Evolutionary conservation across 2,797 vertebrate genomes (phyloP), one percentile per base, ranked within the genome.

Genomic region (Masticophis lateralis): DNA sequence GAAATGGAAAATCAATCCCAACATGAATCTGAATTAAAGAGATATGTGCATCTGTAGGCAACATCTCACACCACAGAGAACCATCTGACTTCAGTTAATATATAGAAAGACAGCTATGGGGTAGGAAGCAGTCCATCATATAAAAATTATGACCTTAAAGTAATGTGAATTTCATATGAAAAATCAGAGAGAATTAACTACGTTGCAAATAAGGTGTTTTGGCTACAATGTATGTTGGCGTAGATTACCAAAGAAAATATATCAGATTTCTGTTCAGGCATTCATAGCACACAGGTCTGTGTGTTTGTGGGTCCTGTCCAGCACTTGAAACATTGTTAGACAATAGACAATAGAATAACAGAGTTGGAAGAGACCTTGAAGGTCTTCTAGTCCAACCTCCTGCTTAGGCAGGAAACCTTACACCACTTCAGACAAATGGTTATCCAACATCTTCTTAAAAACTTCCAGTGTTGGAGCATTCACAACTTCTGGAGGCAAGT

Each of bases 1-100:
- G 92, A 95, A 95, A 95, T 83, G 91, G 90, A 87, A 94, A 96
- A 94, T 93, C 91, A 95, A 93, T 92, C 88, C 66, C 93, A 92
- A 94, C 0, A 0, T 69, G 1, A 95, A 55, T 89, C 88, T 93
- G 89, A 93, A 87, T 90, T 20, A 89, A 93, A 93, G 87, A 20
- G 59, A 79, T 86, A 43, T 89, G 28, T 94, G 90, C 88, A 86
- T 86, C 57, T 86, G 60, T 94, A 0, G 56, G 27, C 14, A 53
- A 89, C 91, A 95, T 56, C 51, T 63, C 59, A 79, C 22, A 90
- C 16, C 86, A 83, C 47, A 86, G 53, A 25, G 86, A 90, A 87
- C 28, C 11, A 87, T 87, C 47, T 51, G 27, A 87, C 16, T 87
- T 87, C 18, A 74, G 91, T 28, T 51, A 92, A 91, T 93, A 93